These are phyloP conservation scores for Heteromurus nitidus DNA, from an alignment of 2,888 invertebrate genomes.

Conservation along the genomic window DNA sequence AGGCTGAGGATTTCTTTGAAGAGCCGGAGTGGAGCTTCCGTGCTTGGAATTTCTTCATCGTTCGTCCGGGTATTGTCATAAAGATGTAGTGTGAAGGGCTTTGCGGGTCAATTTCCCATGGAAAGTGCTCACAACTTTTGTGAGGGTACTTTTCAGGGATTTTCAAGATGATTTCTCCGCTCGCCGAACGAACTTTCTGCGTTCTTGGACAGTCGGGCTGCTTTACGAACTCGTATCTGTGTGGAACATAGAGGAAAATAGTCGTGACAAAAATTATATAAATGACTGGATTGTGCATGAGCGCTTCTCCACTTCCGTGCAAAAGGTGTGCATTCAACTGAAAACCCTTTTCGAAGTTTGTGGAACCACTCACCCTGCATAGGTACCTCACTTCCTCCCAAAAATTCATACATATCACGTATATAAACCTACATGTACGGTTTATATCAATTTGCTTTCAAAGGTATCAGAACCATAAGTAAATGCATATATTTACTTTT, in stretches of 20 bases:
- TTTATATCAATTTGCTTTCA: no score
- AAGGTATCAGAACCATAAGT: no score
- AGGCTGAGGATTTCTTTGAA: conserved; percentile 50
- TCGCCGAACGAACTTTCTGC: conserved; percentile 62
- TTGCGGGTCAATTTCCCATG: conserved; percentile 68
- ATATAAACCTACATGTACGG: background rate
- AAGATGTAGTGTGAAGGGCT: conserved; percentile 66
- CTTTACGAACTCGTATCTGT: conserved; percentile 68
- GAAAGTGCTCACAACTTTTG: conserved; percentile 64
- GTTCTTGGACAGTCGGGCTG: conserved; percentile 64
- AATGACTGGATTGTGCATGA: background rate
- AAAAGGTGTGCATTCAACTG: no score
- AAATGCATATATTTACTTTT: no score
- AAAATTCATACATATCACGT: background rate
- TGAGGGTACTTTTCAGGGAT: conserved; percentile 66
- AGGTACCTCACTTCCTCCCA: no score
- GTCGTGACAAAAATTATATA: conserved; percentile 7
- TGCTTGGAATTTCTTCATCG: conserved; percentile 63
- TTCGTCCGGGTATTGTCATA: conserved; percentile 67
- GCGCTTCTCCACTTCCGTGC: no score
- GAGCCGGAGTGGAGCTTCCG: conserved; percentile 40
- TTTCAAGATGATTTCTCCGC: conserved; percentile 64
- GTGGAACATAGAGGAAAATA: conserved; percentile 3
- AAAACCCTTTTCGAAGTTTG: background rate
- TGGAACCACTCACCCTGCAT: no score